Evolutionary conservation across 1,140 invertebrate genomes (phyloP).

Genomic region (Drosophila orena): DNA sequence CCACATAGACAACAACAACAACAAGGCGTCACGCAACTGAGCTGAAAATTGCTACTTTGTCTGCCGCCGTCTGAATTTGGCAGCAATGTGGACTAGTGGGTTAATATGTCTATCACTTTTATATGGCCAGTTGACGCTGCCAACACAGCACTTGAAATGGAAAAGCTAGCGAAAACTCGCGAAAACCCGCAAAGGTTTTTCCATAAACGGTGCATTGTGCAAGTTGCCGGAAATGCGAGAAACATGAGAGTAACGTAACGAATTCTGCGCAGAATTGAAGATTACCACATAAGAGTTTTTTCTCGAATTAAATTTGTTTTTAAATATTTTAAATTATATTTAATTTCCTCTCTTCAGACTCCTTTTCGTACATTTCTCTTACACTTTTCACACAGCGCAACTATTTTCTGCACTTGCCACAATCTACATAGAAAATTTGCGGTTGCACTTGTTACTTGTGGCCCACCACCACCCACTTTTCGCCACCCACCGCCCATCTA

Average conservation of each 20-base stretch:
- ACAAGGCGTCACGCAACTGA: constrained; percentile 65
- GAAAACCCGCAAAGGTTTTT: neutral
- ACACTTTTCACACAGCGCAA: constrained; percentile 18
- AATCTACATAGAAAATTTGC: constrained; percentile 44
- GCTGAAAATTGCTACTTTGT: constrained; percentile 81
- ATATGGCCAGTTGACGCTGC: constrained; percentile 71
- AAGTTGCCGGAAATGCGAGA: neutral
- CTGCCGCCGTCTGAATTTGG: constrained; percentile 18
- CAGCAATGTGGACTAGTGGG: constrained; percentile 75
- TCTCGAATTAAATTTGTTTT: neutral
- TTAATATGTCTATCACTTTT: constrained; percentile 82
- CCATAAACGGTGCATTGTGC: neutral
- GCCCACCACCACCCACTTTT: constrained; percentile 1
- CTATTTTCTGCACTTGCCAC: constrained; percentile 52
- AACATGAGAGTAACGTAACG: too few species aligned
- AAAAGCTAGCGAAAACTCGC: neutral
- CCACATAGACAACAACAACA: constrained; percentile 11
- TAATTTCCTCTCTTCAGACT: too few species aligned
- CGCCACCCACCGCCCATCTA: neutral
- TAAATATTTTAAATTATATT: neutral
- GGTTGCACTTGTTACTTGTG: constrained; percentile 57
- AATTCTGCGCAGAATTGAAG: too few species aligned
- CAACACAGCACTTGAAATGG: constrained; percentile 29
- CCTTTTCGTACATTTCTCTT: neutral
- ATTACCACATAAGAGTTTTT: too few species aligned